These are phyloP conservation scores for Aphidius colemani DNA, from an alignment of 2,888 invertebrate species.

Conservation along the genomic window DNA sequence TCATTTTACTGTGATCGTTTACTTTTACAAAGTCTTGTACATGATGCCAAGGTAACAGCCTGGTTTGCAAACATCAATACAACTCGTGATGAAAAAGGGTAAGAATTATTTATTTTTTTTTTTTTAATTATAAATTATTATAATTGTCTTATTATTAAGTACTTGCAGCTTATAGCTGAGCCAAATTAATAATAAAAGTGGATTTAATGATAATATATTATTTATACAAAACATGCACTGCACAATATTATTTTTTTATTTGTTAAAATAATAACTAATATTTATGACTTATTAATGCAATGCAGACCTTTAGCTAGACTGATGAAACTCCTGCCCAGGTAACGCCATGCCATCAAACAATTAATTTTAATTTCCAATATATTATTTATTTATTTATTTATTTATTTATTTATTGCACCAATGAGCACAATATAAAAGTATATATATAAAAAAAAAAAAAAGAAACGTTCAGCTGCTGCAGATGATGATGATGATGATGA, in stretches of 20 bases:
- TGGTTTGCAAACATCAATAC: slow-evolving; percentile 83
- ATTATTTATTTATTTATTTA: slow-evolving; percentile 37
- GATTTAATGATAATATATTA: too few relatives aligned
- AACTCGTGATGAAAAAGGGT: slow-evolving; percentile 75
- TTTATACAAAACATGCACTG: too few relatives aligned
- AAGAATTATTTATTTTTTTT: slow-evolving; percentile 55
- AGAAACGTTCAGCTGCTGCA: too few relatives aligned
- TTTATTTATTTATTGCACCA: slow-evolving; percentile 30
- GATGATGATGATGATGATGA: too few relatives aligned
- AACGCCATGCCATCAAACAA: slow-evolving; percentile 64
- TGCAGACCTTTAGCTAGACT: slow-evolving; percentile 86
- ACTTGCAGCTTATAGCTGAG: too few relatives aligned
- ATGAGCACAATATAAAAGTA: neutral
- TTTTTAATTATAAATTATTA: too few relatives aligned
- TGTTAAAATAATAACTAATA: slow-evolving; percentile 49
- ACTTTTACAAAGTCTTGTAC: slow-evolving; percentile 81
- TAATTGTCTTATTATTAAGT: too few relatives aligned
- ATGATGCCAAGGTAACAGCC: slow-evolving; percentile 85
- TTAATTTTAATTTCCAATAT: slow-evolving; percentile 41
- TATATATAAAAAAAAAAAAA: too few relatives aligned
- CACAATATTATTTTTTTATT: slow-evolving; percentile 23
- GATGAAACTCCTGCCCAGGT: slow-evolving; percentile 93
- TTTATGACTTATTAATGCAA: slow-evolving; percentile 58
- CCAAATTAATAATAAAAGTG: too few relatives aligned
- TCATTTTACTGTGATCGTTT: slow-evolving; percentile 77